phyloP scores from a whole-genome alignment of 2,113 vertebrate genomes.

The human (Homo sapiens) region DNA sequence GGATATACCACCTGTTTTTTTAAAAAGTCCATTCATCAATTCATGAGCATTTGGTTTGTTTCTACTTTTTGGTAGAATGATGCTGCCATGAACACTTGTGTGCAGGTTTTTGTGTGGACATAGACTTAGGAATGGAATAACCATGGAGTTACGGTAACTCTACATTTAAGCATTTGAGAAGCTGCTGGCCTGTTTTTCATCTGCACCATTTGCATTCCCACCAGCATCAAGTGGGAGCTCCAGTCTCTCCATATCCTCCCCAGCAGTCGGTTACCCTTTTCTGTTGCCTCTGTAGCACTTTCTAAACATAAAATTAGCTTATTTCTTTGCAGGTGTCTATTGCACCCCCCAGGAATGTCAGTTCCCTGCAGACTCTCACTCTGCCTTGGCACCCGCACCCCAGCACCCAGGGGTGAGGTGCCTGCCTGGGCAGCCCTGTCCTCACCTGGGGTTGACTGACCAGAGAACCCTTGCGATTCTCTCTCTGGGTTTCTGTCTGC shows the following conservation, averaged over 20 bases:
- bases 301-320: too few species aligned
- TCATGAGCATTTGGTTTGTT: neutral
- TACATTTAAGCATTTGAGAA: neutral
- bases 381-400: too few species aligned
- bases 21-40: neutral
- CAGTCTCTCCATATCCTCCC: neutral
- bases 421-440: accelerated
- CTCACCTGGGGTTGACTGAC: neutral
- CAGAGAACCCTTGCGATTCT: neutral
- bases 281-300: neutral
- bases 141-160: neutral
- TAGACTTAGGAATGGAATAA: neutral
- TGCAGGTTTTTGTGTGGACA: neutral
- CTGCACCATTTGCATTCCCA: neutral
- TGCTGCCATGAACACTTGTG: neutral
- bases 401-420: neutral
- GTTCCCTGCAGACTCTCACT: accelerated
- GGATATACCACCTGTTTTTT: neutral
- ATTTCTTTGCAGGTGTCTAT: neutral
- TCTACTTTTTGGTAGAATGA: neutral
- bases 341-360: neutral
- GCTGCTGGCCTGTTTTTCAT: neutral
- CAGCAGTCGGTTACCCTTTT: neutral
- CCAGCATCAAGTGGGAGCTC: neutral
- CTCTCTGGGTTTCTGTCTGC: neutral